These are phyloP conservation scores for Agonopterix arenella DNA, from an alignment of 2,888 invertebrate genomes.

Conservation along the genomic window DNA sequence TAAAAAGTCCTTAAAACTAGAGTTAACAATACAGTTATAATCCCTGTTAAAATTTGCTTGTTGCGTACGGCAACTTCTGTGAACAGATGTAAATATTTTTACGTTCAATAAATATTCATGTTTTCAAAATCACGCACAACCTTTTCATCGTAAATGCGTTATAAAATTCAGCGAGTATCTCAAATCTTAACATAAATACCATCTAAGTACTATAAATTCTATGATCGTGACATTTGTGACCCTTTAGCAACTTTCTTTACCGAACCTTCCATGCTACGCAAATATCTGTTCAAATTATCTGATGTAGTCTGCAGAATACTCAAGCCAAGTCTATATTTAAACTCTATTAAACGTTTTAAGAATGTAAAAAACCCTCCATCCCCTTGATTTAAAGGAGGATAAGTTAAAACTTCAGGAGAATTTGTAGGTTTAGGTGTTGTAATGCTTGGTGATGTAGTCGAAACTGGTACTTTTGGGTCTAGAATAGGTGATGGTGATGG, in stretches of 20 bases:
- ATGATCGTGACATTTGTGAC: constrained; percentile 38
- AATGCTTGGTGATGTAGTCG: constrained; percentile 4
- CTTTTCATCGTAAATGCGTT: too few relatives aligned
- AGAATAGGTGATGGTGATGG: constrained; percentile 34
- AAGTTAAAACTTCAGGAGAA: constrained; percentile 53
- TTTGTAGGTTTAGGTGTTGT: constrained; percentile 30
- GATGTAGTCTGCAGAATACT: constrained; percentile 82
- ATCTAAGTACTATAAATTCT: constrained; percentile 4
- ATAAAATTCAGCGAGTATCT: neutral
- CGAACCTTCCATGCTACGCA: constrained; percentile 74
- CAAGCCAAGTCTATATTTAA: constrained; percentile 81
- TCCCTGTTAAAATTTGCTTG: neutral
- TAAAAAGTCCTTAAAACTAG: neutral
- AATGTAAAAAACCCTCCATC: constrained; percentile 74
- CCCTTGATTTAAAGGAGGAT: constrained; percentile 47
- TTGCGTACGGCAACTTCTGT: too few relatives aligned
- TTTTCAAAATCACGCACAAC: too few relatives aligned
- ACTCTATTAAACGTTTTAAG: constrained; percentile 79
- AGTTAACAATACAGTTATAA: neutral
- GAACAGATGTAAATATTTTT: too few relatives aligned
- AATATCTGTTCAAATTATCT: constrained; percentile 80
- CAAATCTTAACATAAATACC: neutral
- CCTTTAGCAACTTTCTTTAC: constrained; percentile 36
- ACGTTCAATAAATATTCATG: too few relatives aligned
- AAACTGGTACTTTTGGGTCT: constrained; percentile 24